These are phyloP conservation scores for Urechis unicinctus DNA, from an alignment of 2,888 invertebrate genomes.

Conservation along the genomic window DNA sequence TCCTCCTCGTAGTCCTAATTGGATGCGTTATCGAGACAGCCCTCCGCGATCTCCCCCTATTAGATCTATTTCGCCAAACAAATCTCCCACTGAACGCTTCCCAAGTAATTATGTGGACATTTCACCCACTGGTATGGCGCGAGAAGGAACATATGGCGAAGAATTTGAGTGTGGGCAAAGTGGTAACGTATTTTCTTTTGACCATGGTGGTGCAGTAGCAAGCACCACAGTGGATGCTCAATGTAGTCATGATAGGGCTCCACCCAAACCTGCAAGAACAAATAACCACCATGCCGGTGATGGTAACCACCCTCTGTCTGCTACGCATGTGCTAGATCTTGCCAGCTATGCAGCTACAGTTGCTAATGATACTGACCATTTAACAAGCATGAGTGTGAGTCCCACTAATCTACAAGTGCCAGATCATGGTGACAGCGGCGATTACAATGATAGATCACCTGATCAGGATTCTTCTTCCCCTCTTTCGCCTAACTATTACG, in stretches of 20 bases:
- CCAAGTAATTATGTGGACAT: constrained; percentile 36
- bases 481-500: constrained; percentile 19
- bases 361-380: constrained; percentile 45
- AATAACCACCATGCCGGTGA: constrained; percentile 11
- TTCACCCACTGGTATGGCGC: constrained; percentile 21
- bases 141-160: background rate
- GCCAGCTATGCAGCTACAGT: constrained; percentile 48
- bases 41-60: constrained; percentile 19
- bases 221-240: background rate
- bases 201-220: background rate
- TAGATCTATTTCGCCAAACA: constrained; percentile 29
- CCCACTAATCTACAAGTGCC: constrained; percentile 26
- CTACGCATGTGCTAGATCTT: constrained; percentile 28
- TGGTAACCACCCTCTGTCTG: constrained; percentile 1
- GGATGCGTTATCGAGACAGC: constrained; percentile 27
- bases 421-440: background rate
- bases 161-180: background rate
- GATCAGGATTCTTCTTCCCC: constrained; percentile 13
- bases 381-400: constrained; percentile 46
- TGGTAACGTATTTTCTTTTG: background rate
- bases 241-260: constrained; percentile 3
- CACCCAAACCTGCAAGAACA: constrained; percentile 18
- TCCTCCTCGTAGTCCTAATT: constrained; percentile 41
- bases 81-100: constrained; percentile 37
- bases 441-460: constrained; percentile 10